Base-by-base conservation (phyloP, 2,888 invertebrate species). In the Cantharis rufa region DNA sequence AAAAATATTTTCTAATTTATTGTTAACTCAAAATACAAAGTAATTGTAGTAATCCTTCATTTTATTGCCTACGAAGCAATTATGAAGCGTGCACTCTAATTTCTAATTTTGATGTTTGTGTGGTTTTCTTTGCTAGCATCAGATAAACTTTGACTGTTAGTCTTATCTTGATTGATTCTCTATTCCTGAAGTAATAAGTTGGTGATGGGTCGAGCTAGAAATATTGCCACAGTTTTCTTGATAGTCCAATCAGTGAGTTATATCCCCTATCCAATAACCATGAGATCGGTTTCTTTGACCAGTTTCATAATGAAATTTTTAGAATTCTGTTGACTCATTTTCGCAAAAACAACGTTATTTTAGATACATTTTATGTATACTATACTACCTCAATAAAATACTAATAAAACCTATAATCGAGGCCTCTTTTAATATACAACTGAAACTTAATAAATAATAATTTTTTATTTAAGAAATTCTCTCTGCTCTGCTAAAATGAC, bases 91-190 rank as follows among this genome's bases (percentile, higher is more conserved):
- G 64, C 24, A 66, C 16, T n/a, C 64, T 24, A 66, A 66, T 66
- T 24, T 66, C 64, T 18, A 21, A 66, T 66, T 66, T 66, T 66
- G 64, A 66, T 66, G 64, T 66, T 21, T 66, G 64, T 64, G 64
- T 64, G 71, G 18, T 73, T 73, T 73, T 72, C 70, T 70, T 64
- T 73, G 72, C 63, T 68, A 32, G 28, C 73, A 76, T 70, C 70
- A 76, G 73, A 76, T 72, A 76, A 76, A 76, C 70, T 70, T 77
- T 62, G 71, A 69, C 62, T 74, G 72, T 77, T 77, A 69, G 72
- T 64, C 74, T 75, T 75, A 85, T 85, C 85, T 85, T 85, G 86
- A 86, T 86, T 86, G 86, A 86, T 86, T 86, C 82, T 82, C 85
- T 84, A 85, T 86, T 85, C 84, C 83, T 83, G 83, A 78, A 82